Conservation (phyloP, 2,113 vertebrate genomes). For the Melanotaenia duboulayi region DNA sequence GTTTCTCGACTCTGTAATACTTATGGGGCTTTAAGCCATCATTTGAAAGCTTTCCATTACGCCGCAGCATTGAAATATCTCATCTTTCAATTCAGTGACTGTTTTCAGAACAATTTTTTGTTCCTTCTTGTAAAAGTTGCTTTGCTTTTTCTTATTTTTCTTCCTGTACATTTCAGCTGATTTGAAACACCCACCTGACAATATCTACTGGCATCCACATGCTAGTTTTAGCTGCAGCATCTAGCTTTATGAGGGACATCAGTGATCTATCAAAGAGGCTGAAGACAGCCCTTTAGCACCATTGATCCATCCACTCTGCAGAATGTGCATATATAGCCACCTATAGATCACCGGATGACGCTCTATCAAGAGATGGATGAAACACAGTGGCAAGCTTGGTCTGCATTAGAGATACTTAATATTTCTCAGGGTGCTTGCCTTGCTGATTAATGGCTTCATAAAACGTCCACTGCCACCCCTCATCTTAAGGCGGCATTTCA, state of each 20-base stretch:
- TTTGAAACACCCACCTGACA: background rate
- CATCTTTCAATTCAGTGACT: background rate
- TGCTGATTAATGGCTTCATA: constrained; percentile 65
- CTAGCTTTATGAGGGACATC: constrained; percentile 52
- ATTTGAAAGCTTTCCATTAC: constrained; percentile 19
- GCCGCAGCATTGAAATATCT: background rate
- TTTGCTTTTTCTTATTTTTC: background rate
- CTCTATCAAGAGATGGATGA: constrained; percentile 70
- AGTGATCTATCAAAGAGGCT: constrained; percentile 52
- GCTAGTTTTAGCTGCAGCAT: constrained; percentile 11
- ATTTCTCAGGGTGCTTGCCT: constrained; percentile 67
- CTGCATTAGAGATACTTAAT: constrained; percentile 62
- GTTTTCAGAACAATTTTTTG: background rate
- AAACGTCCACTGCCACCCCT: constrained; percentile 52
- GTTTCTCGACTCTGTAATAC: constrained; percentile 28
- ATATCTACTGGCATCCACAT: background rate
- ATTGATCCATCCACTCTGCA: constrained; percentile 67
- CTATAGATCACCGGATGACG: constrained; percentile 61
- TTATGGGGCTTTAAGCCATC: constrained; percentile 11
- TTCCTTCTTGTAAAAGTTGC: too few relatives aligned
- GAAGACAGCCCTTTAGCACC: constrained; percentile 56
- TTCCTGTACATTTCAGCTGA: background rate
- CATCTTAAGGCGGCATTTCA: constrained; percentile 50
- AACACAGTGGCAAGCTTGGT: constrained; percentile 42
- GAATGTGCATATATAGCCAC: constrained; percentile 63